Evolutionary conservation across 1,140 invertebrate genomes (phyloP).

Genomic region (Hyles euphorbiae): DNA sequence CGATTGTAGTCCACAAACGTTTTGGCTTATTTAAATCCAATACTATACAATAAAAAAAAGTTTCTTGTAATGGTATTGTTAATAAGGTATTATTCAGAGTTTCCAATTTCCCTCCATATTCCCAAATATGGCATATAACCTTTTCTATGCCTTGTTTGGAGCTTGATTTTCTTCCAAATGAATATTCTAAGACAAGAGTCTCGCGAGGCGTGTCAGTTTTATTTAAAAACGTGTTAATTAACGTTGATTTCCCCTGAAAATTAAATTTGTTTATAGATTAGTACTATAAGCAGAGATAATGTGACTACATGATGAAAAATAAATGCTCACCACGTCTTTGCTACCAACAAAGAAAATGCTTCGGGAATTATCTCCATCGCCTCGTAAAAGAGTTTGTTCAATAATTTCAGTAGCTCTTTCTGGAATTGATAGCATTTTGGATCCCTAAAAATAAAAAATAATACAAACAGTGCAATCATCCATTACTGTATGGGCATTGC

Average conservation of each 20-base stretch:
- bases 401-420: slow-evolving; percentile 46
- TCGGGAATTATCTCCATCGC: slow-evolving; percentile 31
- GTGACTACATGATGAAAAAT: background rate
- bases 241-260: slow-evolving; percentile 87
- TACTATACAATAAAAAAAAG: slow-evolving; percentile 43
- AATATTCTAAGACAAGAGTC: slow-evolving; percentile 91
- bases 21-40: slow-evolving; percentile 61
- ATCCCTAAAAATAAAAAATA: too few relatives aligned
- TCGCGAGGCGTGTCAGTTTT: slow-evolving; percentile 86
- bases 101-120: slow-evolving; percentile 83
- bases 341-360: slow-evolving; percentile 50
- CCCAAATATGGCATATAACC: slow-evolving; percentile 92
- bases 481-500: too few relatives aligned
- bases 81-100: slow-evolving; percentile 46
- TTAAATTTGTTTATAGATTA: too few relatives aligned
- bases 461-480: too few relatives aligned
- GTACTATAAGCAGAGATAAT: too few relatives aligned
- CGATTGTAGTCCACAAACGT: slow-evolving; percentile 49
- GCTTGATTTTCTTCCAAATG: slow-evolving; percentile 86
- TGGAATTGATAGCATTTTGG: slow-evolving; percentile 46
- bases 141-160: slow-evolving; percentile 84
- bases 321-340: slow-evolving; percentile 47
- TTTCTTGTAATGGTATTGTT: slow-evolving; percentile 37
- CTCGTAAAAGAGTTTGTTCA: slow-evolving; percentile 29
- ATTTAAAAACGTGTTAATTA: slow-evolving; percentile 88